Evolutionary conservation across 2,797 vertebrate species (phyloP).

Genomic region (Anguilla megastoma): DNA sequence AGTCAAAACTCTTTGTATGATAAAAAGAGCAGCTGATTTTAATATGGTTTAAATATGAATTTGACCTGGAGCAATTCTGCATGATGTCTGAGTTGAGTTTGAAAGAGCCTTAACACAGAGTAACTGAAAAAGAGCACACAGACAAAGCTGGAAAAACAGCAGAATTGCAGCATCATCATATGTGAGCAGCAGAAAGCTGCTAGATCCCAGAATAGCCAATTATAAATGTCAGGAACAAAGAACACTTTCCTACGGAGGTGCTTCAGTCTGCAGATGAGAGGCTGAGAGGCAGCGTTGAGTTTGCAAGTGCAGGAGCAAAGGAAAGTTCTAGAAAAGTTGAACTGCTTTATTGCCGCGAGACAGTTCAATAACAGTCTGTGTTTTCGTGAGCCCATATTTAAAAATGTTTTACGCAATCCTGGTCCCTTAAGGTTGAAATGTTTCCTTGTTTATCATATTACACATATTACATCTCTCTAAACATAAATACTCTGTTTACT

Average conservation of each 20-base stretch:
- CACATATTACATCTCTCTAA: not conserved
- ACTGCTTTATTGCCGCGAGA: not conserved
- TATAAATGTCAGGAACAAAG: not conserved
- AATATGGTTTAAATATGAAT: not conserved
- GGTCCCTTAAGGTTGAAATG: not conserved
- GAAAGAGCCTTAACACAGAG: not conserved
- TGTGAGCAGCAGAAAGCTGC: not conserved
- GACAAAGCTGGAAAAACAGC: not conserved
- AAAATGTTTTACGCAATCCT: not conserved
- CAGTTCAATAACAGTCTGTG: not conserved
- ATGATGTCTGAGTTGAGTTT: not conserved
- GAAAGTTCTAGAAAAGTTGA: not conserved
- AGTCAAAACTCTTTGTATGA: not conserved
- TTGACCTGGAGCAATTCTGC: not conserved
- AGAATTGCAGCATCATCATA: not conserved
- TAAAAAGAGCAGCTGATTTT: not conserved
- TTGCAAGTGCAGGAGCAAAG: not conserved
- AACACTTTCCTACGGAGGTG: not conserved
- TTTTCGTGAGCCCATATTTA: not conserved
- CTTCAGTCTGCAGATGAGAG: not conserved
- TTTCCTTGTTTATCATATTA: not conserved
- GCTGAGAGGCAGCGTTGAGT: not conserved
- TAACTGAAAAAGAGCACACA: not conserved
- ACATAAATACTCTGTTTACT: not conserved
- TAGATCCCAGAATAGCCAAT: not conserved